A percentile compares a stretch with the other conserved stretches of the same genome.
Conservation (phyloP, 2,113 vertebrate genomes). For the Dicentrarchus labrax region DNA sequence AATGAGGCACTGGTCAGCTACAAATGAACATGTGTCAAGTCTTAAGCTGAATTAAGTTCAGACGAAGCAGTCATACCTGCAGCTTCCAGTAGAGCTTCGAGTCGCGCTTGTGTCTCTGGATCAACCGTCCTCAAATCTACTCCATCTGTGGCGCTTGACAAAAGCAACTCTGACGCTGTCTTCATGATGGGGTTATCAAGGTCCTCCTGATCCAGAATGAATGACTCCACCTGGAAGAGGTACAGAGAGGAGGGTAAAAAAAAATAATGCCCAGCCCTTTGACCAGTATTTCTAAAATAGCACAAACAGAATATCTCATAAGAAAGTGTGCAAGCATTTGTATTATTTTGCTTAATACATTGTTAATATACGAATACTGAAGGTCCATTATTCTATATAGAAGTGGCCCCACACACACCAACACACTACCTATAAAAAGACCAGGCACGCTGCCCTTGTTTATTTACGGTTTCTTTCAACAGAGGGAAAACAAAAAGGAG, state of each 20-base stretch:
- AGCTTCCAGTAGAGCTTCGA: constrained; percentile 97
- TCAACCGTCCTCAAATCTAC: constrained; percentile 96
- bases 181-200: constrained; percentile 99
- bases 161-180: constrained; percentile 96
- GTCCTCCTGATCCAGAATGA: constrained; percentile 99
- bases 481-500: constrained; percentile 38
- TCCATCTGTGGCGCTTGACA: constrained; percentile 95
- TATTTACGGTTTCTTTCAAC: constrained; percentile 62
- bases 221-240: constrained; percentile 92
- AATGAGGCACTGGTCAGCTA: constrained; percentile 5
- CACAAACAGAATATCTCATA: background rate
- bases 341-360: background rate
- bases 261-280: background rate
- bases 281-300: background rate
- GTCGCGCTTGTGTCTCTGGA: constrained; percentile 97
- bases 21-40: constrained; percentile 39
- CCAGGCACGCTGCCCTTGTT: constrained; percentile 38
- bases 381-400: constrained; percentile 20
- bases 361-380: background rate
- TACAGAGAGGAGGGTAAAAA: constrained; percentile 19
- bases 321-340: background rate
- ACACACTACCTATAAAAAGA: constrained; percentile 47
- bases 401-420: background rate
- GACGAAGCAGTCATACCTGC: constrained; percentile 88
- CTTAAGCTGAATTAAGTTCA: constrained; percentile 11